These are phyloP conservation scores for Hemiscyllium ocellatum DNA, from an alignment of 2,113 vertebrate genomes.

Conservation along the genomic window DNA sequence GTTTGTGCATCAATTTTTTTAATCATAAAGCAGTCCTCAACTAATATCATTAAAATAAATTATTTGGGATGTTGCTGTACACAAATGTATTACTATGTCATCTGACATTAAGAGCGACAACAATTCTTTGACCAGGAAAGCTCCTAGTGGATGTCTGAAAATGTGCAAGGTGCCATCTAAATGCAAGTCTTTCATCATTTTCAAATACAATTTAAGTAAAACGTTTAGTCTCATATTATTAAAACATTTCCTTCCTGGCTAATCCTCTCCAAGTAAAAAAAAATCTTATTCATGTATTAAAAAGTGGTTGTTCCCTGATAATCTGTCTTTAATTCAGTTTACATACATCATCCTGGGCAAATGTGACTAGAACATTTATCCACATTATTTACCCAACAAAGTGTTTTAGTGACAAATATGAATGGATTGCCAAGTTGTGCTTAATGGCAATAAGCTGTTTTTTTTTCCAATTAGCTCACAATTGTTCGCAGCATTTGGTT, in stretches of 20 bases:
- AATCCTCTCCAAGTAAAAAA: neutral
- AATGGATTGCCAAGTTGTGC: constrained; percentile 32
- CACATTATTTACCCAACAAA: constrained; percentile 63
- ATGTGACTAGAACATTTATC: constrained; percentile 67
- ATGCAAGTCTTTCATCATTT: neutral
- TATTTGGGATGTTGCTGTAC: neutral
- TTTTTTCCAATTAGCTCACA: constrained; percentile 12
- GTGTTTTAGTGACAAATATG: constrained; percentile 58
- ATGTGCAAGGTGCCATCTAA: neutral
- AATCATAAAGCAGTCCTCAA: neutral
- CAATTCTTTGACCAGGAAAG: neutral
- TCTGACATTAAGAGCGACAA: too few species aligned
- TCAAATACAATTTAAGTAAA: neutral
- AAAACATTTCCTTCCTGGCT: neutral
- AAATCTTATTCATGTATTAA: neutral
- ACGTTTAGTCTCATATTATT: neutral
- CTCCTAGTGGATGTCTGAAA: neutral
- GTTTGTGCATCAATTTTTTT: too few species aligned
- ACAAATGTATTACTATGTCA: too few species aligned
- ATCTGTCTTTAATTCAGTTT: constrained; percentile 61
- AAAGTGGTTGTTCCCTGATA: constrained; percentile 30
- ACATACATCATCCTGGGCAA: constrained; percentile 62
- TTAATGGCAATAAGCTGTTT: constrained; percentile 26
- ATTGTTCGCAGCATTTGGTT: constrained; percentile 39
- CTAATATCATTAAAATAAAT: neutral